phyloP scores from a whole-genome alignment of 2,888 invertebrate genomes.

The Automeris io region DNA sequence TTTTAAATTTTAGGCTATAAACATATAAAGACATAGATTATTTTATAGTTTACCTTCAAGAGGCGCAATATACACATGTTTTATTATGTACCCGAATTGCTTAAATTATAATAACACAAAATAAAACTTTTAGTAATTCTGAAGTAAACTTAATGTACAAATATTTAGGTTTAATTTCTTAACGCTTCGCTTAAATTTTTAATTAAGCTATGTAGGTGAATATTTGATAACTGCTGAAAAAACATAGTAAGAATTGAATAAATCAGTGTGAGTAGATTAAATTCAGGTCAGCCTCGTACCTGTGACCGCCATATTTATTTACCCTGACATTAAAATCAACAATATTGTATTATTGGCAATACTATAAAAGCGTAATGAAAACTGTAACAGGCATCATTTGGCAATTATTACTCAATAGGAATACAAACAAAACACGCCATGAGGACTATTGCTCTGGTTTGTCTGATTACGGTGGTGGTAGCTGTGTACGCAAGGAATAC shows the following conservation, averaged over 20 bases:
- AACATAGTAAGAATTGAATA: not conserved
- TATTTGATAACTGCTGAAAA: not conserved
- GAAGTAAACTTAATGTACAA: too few species aligned
- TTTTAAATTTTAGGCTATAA: too few species aligned
- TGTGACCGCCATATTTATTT: slow-evolving; percentile 55
- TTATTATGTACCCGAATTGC: too few species aligned
- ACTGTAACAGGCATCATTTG: slow-evolving; percentile 63
- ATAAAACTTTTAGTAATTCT: too few species aligned
- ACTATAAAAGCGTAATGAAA: slow-evolving; percentile 69
- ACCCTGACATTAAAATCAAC: slow-evolving; percentile 68
- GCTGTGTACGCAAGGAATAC: slow-evolving; percentile 66
- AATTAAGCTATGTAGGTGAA: not conserved
- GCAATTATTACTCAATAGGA: slow-evolving; percentile 59
- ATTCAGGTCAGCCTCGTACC: slow-evolving; percentile 55
- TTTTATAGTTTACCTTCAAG: too few species aligned
- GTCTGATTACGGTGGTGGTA: slow-evolving; percentile 60
- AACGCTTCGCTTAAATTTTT: not conserved
- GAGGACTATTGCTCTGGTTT: slow-evolving; percentile 45
- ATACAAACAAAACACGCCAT: slow-evolving; percentile 47
- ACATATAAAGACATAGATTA: too few species aligned
- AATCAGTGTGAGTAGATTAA: slow-evolving; percentile 22
- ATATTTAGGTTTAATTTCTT: too few species aligned
- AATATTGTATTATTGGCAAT: slow-evolving; percentile 57
- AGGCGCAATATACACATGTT: too few species aligned
- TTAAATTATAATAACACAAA: too few species aligned